These are phyloP conservation scores for Bradypodion ventrale DNA, from an alignment of 2,797 vertebrate genomes.

Conservation along the genomic window DNA sequence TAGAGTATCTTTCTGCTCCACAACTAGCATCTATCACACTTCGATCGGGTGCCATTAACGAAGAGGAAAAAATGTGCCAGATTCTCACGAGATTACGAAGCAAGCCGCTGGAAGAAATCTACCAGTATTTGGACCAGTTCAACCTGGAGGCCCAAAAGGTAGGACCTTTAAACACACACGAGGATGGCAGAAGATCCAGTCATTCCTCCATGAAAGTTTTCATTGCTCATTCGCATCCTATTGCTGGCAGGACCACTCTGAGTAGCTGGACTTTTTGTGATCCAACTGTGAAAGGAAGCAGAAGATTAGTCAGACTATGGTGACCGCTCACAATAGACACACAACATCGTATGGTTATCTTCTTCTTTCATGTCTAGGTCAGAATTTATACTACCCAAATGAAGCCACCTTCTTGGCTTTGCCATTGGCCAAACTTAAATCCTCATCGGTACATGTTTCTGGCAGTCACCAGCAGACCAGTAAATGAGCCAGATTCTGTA, in stretches of 20 bases:
- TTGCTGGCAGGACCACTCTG: not conserved
- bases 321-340: no score
- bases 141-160: conserved; percentile 32
- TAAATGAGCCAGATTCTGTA: no score
- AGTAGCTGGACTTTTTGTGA: not conserved
- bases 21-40: conserved; percentile 54
- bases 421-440: no score
- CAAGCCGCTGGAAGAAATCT: conserved; percentile 5
- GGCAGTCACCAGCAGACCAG: no score
- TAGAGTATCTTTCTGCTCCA: conserved; percentile 32
- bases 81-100: conserved; percentile 46
- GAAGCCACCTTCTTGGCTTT: no score
- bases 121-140: conserved; percentile 45
- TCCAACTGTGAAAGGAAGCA: not conserved
- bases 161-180: not conserved
- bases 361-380: no score
- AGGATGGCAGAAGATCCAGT: not conserved
- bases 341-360: not conserved
- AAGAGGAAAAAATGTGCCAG: conserved; percentile 52
- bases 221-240: not conserved
- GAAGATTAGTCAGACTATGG: not conserved
- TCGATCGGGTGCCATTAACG: conserved; percentile 14
- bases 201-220: not conserved
- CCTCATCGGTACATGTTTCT: no score
- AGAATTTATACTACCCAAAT: no score